These are phyloP conservation scores for Xiphorhynchus elegans DNA, from an alignment of 2,113 vertebrate genomes.

Conservation along the genomic window DNA sequence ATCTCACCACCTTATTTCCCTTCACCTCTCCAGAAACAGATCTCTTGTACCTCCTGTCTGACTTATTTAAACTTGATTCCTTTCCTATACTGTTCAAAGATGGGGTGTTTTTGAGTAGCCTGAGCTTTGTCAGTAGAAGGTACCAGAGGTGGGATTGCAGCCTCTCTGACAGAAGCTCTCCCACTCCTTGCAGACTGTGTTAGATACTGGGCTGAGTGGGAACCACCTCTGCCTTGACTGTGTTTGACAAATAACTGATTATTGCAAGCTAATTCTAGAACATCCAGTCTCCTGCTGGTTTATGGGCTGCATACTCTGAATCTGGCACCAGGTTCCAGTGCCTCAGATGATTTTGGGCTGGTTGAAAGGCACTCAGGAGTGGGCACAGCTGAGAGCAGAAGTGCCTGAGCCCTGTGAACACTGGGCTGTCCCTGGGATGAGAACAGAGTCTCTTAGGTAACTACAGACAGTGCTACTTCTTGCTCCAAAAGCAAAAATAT, in stretches of 20 bases:
- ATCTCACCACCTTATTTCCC: not conserved
- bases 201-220: not conserved
- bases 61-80: not conserved
- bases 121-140: not conserved
- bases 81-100: not conserved
- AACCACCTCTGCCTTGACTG: not conserved
- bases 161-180: not conserved
- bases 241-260: not conserved
- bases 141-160: not conserved
- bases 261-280: not conserved
- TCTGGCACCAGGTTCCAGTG: not conserved
- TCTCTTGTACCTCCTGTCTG: not conserved
- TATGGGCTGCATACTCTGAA: not conserved
- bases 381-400: not conserved
- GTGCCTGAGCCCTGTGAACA: not conserved
- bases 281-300: not conserved
- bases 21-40: not conserved
- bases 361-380: not conserved
- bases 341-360: not conserved
- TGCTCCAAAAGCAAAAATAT: not conserved
- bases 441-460: not conserved
- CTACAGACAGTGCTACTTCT: not conserved
- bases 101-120: not conserved
- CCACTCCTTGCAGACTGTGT: not conserved
- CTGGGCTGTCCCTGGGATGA: not conserved